Evolutionary conservation across 2,797 vertebrate genomes (phyloP), one percentile per base, ranked within the genome.

Genomic region (Myotis findleyi): DNA sequence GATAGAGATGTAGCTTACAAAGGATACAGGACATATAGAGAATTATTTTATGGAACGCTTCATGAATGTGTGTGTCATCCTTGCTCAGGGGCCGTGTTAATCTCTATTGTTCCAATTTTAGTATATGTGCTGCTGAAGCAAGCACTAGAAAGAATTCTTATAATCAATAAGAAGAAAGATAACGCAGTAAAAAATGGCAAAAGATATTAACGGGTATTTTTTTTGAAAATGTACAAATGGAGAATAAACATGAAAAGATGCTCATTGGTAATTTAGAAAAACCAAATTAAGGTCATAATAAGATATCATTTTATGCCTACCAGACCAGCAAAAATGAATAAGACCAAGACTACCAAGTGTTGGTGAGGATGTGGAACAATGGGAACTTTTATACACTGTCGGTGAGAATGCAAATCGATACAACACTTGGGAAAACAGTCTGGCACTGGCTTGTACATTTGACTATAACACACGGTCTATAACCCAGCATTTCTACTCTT

Each of bases 201-300:
- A 94, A 53, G 25, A 64, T 79, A 41, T 51, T 33, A 59, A 83
- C 16, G 49, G 38, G 9, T 6, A 51, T 17, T 55, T 68, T 94
- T 94, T 64, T 57, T 72, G 53, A 55, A 87, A 80, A 89, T 87
- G 41, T 2, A 55, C 27, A 82, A 66, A 44, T 94, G 71, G 41
- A 66, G 57, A 83, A 53, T 92, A 87, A 83, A 82, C 20, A 21
- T 87, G 25, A 92, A 72, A 94, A 93, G 21, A 25, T 73, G 36
- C 17, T 72, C 25, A 69, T 7, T 84, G 90, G 64, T 69, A 44
- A 59, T 90, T 27, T 69, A n/a, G 47, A 83, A 68, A 79, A 80
- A 51, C 11, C 41, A 85, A 71, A 82, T 47, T 17, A 82, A 94
- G 47, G 12, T 89, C 47, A 49, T 30, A 41, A 81, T 76, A 69